These are phyloP conservation scores for Battus philenor DNA, from an alignment of 1,140 invertebrate species.

Conservation along the genomic window DNA sequence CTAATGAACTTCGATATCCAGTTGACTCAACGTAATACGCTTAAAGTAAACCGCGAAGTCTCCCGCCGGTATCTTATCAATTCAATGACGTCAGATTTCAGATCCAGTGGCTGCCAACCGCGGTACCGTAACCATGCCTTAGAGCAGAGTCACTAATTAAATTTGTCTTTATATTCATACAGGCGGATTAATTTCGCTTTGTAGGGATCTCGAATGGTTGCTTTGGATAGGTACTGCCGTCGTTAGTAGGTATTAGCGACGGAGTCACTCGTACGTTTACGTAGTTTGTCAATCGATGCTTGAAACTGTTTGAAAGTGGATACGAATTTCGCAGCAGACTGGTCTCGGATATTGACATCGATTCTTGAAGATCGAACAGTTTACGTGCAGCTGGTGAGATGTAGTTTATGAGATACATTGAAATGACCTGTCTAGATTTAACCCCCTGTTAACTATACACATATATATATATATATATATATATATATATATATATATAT, in stretches of 20 bases:
- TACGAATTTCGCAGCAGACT: neutral
- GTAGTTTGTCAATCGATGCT: neutral
- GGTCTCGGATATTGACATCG: too few species aligned
- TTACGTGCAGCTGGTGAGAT: too few species aligned
- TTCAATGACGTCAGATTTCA: slow-evolving; percentile 7
- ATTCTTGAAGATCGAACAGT: too few species aligned
- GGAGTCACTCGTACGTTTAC: slow-evolving; percentile 3
- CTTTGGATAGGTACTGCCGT: neutral
- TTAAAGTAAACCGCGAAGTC: too few species aligned
- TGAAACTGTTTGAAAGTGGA: neutral
- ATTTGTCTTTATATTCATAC: slow-evolving; percentile 15
- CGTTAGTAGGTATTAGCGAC: slow-evolving; percentile 4
- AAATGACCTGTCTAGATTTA: too few species aligned
- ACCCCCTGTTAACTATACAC: too few species aligned
- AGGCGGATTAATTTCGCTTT: slow-evolving; percentile 13
- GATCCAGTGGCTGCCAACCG: slow-evolving; percentile 4
- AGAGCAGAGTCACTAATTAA: slow-evolving; percentile 9
- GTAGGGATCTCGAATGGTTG: slow-evolving; percentile 8
- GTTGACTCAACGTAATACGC: too few species aligned
- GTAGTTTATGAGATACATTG: too few species aligned
- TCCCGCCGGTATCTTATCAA: too few species aligned
- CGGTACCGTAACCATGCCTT: slow-evolving; percentile 3
- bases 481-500: too few species aligned
- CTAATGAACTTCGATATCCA: too few species aligned
- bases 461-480: too few species aligned